Evolutionary conservation across 1,140 invertebrate species (phyloP), one percentile per base, ranked within the genome.

Genomic region (Solenopsis fugax): DNA sequence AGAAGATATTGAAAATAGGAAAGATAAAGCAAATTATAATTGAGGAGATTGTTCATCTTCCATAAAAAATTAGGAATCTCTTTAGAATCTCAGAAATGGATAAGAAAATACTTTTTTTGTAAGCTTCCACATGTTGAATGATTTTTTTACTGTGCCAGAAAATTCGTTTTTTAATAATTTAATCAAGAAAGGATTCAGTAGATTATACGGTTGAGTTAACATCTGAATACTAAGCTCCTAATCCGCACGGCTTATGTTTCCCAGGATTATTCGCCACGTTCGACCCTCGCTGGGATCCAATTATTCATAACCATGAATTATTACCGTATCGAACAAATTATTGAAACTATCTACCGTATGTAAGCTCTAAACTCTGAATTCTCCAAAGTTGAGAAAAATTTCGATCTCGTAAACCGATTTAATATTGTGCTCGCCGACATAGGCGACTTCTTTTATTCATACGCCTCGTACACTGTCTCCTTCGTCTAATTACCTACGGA

Each of bases 231-330:
- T 69, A 34, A 18, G 24, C 41, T 75, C 41, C 24, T 73, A 75
- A 84, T n/a, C 52, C 37, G 37, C 24, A 18, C 21, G 54, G 29
- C 69, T 84, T 60, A 82, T 71, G 54, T 81, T 54, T 69, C 48
- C 48, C 21, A 29, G 16, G 29, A 81, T 69, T 69, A 41, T 54
- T 71, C 18, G 9, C 24, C n/a, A 54, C 50, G 16, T 60, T 73
- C 41, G 54, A 62, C 37, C 41, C 37, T 56, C 18, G 12, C 13
- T 41, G 24, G 21, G n/a, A 73, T 75, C 80, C 29, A 84, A 75
- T 84, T 84, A 84, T 50, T 84, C 54, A 54, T 56, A 71, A 56
- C 50, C 50, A 9, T 73, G 41, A 84, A 84, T 84, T 84, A 84
- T 82, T 50, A 58, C n/a, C 41, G 16, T 21, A 48, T 50, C 41